These are phyloP conservation scores for Dasypolia templi DNA, from an alignment of 2,888 invertebrate species.

Conservation along the genomic window DNA sequence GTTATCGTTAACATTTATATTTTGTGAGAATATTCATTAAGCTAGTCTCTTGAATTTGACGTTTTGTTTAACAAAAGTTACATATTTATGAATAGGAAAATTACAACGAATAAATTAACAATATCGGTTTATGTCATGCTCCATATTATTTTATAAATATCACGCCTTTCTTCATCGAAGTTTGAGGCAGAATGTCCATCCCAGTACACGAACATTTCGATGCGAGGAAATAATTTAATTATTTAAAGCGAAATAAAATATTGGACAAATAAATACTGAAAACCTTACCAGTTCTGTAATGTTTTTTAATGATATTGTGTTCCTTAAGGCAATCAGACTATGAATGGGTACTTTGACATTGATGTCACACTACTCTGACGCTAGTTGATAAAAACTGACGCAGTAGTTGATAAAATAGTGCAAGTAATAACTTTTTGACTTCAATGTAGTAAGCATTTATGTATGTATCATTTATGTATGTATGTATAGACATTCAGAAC, in stretches of 20 bases:
- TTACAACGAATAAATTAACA: background rate
- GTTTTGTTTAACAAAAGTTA: background rate
- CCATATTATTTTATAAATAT: background rate
- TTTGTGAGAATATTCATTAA: background rate
- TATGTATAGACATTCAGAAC: background rate
- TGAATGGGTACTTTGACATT: constrained; percentile 53
- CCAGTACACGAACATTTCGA: background rate
- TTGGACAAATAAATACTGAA: constrained; percentile 27
- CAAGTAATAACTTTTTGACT: background rate
- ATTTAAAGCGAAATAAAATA: constrained; percentile 11
- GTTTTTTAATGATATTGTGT: constrained; percentile 59
- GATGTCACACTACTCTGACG: constrained; percentile 17
- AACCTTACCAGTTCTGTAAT: constrained; percentile 28
- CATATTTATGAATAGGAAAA: background rate
- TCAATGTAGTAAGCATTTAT: background rate
- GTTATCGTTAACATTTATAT: background rate
- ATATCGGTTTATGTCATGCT: background rate
- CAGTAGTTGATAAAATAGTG: constrained; percentile 21
- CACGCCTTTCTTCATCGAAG: background rate
- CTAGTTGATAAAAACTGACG: constrained; percentile 10
- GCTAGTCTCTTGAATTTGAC: background rate
- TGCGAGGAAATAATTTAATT: background rate
- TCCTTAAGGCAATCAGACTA: constrained; percentile 52
- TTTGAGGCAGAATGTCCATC: background rate
- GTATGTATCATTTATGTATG: background rate